Conservation (phyloP, 2,113 vertebrate genomes). For the Indri indri region DNA sequence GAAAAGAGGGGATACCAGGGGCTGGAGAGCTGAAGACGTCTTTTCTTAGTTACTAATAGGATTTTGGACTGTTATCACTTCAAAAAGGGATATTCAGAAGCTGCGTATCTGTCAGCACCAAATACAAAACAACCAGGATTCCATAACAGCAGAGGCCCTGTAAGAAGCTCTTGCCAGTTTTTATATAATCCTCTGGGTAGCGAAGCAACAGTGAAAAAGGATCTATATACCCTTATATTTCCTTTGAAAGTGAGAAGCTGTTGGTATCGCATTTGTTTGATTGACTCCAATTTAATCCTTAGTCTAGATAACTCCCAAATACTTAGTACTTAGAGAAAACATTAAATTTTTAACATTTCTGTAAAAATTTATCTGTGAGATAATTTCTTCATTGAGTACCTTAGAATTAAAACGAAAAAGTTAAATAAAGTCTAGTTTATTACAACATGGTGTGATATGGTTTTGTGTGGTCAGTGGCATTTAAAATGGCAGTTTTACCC, state of each 20-base stretch:
- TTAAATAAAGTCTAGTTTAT: not conserved
- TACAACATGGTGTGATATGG: not conserved
- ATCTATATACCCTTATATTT: not conserved
- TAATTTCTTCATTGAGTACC: not conserved
- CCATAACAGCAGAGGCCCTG: not conserved
- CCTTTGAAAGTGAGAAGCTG: not conserved
- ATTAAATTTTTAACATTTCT: not conserved
- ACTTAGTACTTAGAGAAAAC: constrained; percentile 6
- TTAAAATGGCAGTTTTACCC: not conserved
- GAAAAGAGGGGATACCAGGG: not conserved
- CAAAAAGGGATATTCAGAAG: not conserved
- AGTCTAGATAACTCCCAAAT: not conserved
- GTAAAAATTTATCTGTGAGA: not conserved
- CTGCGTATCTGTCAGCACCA: not conserved
- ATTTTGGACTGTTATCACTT: not conserved
- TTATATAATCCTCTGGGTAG: not conserved
- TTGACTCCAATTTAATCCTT: constrained; percentile 16
- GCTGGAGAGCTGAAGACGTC: not conserved
- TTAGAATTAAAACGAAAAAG: not conserved
- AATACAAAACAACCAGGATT: not conserved
- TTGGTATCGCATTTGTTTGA: not conserved
- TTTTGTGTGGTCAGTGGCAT: not conserved
- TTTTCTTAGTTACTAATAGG: not conserved
- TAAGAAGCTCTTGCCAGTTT: not conserved
- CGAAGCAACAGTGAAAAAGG: not conserved